Conservation (phyloP, 2,113 vertebrate species). For the Melanerpes aurifrons region DNA sequence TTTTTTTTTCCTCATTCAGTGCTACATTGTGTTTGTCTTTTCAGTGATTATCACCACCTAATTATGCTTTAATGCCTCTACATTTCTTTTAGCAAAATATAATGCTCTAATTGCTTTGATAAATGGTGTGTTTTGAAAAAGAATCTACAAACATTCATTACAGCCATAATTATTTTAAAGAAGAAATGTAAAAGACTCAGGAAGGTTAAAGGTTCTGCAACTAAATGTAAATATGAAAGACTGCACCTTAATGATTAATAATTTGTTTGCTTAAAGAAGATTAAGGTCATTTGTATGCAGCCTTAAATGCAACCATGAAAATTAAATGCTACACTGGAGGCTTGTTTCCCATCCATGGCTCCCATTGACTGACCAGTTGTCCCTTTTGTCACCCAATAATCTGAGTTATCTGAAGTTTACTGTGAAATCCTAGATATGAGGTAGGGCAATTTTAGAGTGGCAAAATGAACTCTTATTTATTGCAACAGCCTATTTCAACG, state of each 20-base stretch:
- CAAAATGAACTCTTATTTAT: not conserved
- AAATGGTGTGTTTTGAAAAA: not conserved
- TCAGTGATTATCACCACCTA: not conserved
- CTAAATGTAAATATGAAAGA: not conserved
- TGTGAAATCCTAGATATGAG: not conserved
- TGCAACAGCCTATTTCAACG: not conserved
- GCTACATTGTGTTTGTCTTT: not conserved
- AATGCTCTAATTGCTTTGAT: slow-evolving; percentile 4
- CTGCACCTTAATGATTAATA: not conserved
- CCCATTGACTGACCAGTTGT: not conserved
- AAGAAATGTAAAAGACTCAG: not conserved
- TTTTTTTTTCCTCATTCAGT: not conserved
- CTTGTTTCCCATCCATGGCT: not conserved
- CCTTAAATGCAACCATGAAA: not conserved
- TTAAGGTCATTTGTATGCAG: not conserved
- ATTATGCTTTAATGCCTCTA: slow-evolving; percentile 13
- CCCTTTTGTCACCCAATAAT: not conserved
- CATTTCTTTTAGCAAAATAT: not conserved
- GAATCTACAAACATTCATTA: not conserved
- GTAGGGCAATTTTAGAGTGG: not conserved
- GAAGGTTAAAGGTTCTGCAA: not conserved
- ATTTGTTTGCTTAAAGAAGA: slow-evolving; percentile 16
- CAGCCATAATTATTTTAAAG: not conserved
- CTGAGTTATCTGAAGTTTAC: not conserved
- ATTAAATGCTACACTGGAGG: not conserved